Evolutionary conservation across 2,888 invertebrate species (phyloP).

Genomic region (Drosophila fungiperda): DNA sequence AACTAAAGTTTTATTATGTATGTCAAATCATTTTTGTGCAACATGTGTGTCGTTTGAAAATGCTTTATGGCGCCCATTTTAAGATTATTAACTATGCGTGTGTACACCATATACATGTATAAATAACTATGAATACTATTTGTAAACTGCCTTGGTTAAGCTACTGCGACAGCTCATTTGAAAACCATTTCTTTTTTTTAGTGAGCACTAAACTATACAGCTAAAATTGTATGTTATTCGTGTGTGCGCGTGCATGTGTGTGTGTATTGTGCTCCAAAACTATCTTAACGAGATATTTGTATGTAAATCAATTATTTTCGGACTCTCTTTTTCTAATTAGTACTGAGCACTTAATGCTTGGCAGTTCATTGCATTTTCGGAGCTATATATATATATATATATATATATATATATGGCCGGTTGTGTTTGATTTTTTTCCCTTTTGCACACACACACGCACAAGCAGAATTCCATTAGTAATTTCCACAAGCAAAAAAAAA

Average conservation of each 20-base stretch:
- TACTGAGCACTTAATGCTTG: conserved; percentile 10
- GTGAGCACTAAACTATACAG: conserved; percentile 51
- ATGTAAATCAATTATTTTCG: conserved; percentile 27
- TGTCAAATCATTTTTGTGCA: conserved; percentile 73
- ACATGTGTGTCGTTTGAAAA: conserved; percentile 73
- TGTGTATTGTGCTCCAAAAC: conserved; percentile 33
- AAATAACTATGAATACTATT: conserved; percentile 65
- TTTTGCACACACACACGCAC: conserved; percentile 47
- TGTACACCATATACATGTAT: conserved; percentile 34
- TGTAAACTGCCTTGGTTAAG: conserved; percentile 77
- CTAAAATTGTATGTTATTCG: conserved; percentile 36
- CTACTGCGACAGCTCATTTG: conserved; percentile 47
- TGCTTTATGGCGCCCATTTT: conserved; percentile 63
- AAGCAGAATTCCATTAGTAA: conserved; percentile 73
- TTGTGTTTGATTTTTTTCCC: conserved; percentile 20
- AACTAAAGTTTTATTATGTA: conserved; percentile 76
- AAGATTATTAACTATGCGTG: conserved; percentile 66
- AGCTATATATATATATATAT: conserved; percentile 13
- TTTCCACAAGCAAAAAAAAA: conserved; percentile 40
- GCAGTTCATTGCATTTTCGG: conserved; percentile 25
- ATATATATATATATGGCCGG: conserved; percentile 9
- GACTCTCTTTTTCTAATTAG: conserved; percentile 1
- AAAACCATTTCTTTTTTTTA: conserved; percentile 62
- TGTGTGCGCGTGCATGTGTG: conserved; percentile 16
- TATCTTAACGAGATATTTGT: conserved; percentile 43